phyloP scores from a whole-genome alignment of 37 sponge, comb jelly and placozoan species.

The Cliona cf. orientalis region DNA sequence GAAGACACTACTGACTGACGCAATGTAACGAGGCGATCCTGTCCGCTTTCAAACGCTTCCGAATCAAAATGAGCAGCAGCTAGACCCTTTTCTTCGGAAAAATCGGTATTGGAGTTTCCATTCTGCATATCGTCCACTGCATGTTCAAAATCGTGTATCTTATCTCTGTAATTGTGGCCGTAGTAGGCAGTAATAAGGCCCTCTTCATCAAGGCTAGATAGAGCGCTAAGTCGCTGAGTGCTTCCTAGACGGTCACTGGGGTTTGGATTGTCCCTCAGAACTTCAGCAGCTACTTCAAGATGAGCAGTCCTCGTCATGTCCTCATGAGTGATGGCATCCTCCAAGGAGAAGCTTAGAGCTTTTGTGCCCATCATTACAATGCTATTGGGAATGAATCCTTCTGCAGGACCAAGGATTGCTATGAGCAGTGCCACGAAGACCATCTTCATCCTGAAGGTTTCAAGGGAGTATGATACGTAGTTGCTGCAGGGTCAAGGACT shows the following conservation, averaged over 20 bases:
- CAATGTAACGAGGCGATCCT: conserved; percentile 19
- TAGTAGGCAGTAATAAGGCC: conserved; percentile 39
- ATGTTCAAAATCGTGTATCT: neutral
- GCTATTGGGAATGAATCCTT: too few species aligned
- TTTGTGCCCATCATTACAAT: too few species aligned
- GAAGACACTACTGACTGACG: neutral
- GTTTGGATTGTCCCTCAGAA: conserved; percentile 51
- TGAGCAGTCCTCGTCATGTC: conserved; percentile 36
- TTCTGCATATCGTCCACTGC: conserved; percentile 35
- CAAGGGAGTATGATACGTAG: too few species aligned
- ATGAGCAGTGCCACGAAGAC: too few species aligned
- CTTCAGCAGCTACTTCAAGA: conserved; percentile 20
- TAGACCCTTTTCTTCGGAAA: neutral
- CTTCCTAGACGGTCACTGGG: too few species aligned
- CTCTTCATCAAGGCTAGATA: neutral
- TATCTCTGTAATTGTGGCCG: neutral
- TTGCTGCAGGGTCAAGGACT: too few species aligned
- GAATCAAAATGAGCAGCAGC: conserved; percentile 58
- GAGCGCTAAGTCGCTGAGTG: conserved; percentile 13
- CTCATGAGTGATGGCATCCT: conserved; percentile 23
- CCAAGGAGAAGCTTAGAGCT: conserved; percentile 2
- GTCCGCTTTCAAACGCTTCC: conserved; percentile 42
- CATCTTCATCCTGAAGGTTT: too few species aligned
- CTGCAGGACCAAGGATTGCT: too few species aligned
- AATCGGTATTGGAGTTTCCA: conserved; percentile 39